Evolutionary conservation across 2,888 invertebrate genomes (phyloP).

Genomic region (Athripsodes cinereus): DNA sequence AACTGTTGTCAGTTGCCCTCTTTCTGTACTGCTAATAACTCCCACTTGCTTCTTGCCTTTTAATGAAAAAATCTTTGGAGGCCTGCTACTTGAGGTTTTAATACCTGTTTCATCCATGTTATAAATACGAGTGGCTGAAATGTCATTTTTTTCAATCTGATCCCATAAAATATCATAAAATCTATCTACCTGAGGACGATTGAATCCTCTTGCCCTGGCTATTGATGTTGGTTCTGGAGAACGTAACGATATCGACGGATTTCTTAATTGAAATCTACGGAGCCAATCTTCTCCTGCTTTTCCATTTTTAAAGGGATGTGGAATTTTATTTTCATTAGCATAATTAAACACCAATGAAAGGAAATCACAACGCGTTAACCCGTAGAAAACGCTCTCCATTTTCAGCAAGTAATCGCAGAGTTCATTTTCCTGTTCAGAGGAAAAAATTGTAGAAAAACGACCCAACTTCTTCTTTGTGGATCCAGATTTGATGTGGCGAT

Average conservation of each 20-base stretch:
- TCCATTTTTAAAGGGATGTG: not conserved
- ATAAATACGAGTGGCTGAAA: not conserved
- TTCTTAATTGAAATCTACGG: not conserved
- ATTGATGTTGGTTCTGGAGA: not conserved
- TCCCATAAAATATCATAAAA: not conserved
- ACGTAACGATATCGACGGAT: not conserved
- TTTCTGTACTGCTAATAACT: too few relatives aligned
- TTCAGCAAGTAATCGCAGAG: slow-evolving; percentile 5
- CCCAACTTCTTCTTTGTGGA: slow-evolving; percentile 5
- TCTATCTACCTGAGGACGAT: not conserved
- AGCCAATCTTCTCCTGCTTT: not conserved
- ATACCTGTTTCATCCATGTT: too few relatives aligned
- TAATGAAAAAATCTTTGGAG: not conserved
- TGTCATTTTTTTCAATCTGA: not conserved
- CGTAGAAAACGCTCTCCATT: slow-evolving; percentile 3
- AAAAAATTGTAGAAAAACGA: slow-evolving; percentile 5
- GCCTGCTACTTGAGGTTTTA: too few relatives aligned
- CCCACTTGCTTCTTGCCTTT: not conserved
- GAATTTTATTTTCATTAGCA: not conserved
- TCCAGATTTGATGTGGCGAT: slow-evolving; percentile 5
- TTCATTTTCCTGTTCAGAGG: slow-evolving; percentile 5
- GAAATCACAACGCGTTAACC: too few relatives aligned
- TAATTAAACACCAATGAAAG: not conserved
- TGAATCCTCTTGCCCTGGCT: not conserved
- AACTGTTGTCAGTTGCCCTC: too few relatives aligned